Evolutionary conservation across 2,113 vertebrate genomes (phyloP).

Genomic region (Numida meleagris): DNA sequence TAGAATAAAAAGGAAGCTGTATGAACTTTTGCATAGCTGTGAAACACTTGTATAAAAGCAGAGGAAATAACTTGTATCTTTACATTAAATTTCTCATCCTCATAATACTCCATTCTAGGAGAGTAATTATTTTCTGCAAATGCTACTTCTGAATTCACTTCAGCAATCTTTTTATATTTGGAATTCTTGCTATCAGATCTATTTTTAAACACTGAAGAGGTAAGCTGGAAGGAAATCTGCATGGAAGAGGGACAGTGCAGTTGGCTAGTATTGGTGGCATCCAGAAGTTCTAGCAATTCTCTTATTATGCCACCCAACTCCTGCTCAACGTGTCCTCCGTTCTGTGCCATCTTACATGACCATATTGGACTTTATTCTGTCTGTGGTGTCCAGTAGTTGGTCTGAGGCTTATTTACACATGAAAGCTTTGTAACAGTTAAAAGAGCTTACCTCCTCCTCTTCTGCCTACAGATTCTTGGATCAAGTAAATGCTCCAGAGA

Average conservation of each 20-base stretch:
- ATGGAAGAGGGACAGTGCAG: neutral
- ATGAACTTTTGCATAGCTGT: neutral
- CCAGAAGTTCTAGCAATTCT: neutral
- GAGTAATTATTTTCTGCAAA: neutral
- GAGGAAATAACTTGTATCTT: neutral
- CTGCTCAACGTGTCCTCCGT: neutral
- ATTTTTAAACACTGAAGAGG: neutral
- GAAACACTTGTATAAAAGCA: neutral
- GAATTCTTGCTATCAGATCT: neutral
- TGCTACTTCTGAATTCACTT: neutral
- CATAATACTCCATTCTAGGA: neutral
- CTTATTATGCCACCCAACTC: neutral
- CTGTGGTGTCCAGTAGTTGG: neutral
- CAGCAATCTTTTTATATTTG: neutral
- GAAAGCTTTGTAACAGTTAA: neutral
- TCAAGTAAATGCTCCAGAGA: neutral
- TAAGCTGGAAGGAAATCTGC: neutral
- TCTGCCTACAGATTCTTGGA: neutral
- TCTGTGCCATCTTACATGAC: neutral
- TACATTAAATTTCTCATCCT: neutral
- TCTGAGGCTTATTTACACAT: neutral
- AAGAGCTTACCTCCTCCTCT: neutral
- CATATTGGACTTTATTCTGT: rapidly evolving
- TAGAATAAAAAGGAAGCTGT: neutral
- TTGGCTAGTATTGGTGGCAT: rapidly evolving